A percentile compares a stretch with the other conserved stretches of the same genome.
These are phyloP conservation scores for Apodemia mormo DNA, from an alignment of 2,888 invertebrate genomes.

Conservation along the genomic window DNA sequence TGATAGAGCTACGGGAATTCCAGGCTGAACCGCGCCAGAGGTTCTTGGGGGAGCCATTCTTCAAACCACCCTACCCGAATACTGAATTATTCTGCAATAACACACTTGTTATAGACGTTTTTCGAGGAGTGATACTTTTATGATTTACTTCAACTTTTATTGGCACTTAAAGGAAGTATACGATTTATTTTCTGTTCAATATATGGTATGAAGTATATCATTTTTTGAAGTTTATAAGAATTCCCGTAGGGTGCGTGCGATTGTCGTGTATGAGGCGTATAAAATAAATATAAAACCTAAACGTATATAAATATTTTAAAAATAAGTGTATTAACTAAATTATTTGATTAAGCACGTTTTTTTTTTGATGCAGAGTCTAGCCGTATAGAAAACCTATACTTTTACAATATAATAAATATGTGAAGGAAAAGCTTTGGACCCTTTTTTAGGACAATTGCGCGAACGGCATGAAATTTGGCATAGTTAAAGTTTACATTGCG, in stretches of 20 bases:
- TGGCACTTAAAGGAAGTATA: conserved; percentile 81
- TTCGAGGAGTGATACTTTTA: conserved; percentile 79
- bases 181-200: conserved; percentile 80
- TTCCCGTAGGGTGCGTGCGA: conserved; percentile 62
- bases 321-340: not conserved
- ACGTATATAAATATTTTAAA: not conserved
- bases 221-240: conserved; percentile 68
- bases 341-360: no score
- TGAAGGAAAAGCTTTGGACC: no score
- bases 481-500: no score
- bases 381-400: no score
- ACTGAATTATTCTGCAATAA: conserved; percentile 81
- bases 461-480: no score
- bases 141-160: conserved; percentile 82
- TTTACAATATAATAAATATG: no score
- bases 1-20: conserved; percentile 76
- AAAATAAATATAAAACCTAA: conserved; percentile 25
- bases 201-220: conserved; percentile 77
- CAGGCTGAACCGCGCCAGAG: conserved; percentile 46
- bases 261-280: conserved; percentile 52
- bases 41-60: conserved; percentile 76
- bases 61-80: conserved; percentile 71
- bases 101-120: conserved; percentile 81
- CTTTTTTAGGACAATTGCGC: no score
- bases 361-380: not conserved